Evolutionary conservation across 2,888 invertebrate species (phyloP), one percentile per base, ranked within the genome.

Genomic region (Sipha maydis): DNA sequence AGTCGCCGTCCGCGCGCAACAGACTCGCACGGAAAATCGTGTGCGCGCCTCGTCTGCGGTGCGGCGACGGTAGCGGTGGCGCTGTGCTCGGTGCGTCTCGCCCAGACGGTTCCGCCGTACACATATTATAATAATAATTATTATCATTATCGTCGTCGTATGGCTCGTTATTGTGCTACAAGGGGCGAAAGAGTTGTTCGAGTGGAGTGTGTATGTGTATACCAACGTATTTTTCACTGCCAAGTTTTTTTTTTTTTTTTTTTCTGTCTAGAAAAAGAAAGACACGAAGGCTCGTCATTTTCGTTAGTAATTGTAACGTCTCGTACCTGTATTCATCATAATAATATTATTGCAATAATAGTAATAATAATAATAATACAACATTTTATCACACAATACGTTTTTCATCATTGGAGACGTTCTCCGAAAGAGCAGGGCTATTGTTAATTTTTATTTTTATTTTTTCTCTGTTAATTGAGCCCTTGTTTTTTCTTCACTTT

Each of bases 331-430:
- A n/a, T 1, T 7, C 17, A 11, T 2, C 67, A 67, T 21, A 25
- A 67, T 67, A n/a, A 67, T 67, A 67, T 67, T n/a, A 67, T n/a
- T 67, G 25, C 9, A 2, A 67, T 67, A 67, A 8, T 9, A n/a
- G 4, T 21, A 67, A 48, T 48, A 48, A 48, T 25, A 67, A 67
- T 67, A 67, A 25, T 4, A 67, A 3, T 19, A 67, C 25, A 25
- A 25, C 25, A 25, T 25, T 25, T 67, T 4, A 25, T 3, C 25
- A 19, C 67, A 25, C 7, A 41, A 5, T n/a, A n/a, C 67, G 67
- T 67, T 67, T 56, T 67, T 25, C 67, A n/a, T 67, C 67, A 67
- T 67, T 67, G n/a, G 67, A 67, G n/a, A 67, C 67, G 67, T 67
- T n/a, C 67, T 67, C 67, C n/a, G n/a, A 61, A 61, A 5, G 61